Conservation (phyloP, 2,888 invertebrate species). For the Macaria notata region DNA sequence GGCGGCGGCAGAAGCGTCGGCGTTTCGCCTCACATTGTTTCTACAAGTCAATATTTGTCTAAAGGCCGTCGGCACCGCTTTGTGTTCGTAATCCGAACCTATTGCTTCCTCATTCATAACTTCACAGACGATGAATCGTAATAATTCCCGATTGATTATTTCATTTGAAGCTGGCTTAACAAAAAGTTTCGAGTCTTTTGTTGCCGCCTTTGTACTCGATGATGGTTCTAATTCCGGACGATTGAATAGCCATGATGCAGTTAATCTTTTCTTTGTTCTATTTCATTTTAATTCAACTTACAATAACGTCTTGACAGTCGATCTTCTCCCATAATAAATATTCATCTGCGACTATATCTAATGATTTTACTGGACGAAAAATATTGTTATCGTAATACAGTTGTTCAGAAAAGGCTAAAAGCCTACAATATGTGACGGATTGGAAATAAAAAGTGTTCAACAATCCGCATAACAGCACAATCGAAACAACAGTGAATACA, state of each 20-base stretch:
- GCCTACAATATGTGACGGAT: background rate
- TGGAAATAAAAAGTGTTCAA: background rate
- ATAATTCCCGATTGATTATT: slow-evolving; percentile 77
- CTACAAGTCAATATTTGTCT: slow-evolving; percentile 81
- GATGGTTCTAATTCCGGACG: slow-evolving; percentile 60
- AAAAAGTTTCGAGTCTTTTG: slow-evolving; percentile 66
- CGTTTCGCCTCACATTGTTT: slow-evolving; percentile 60
- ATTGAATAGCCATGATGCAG: slow-evolving; percentile 44
- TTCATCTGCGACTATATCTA: background rate
- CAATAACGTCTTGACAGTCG: slow-evolving; percentile 12
- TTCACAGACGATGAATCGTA: slow-evolving; percentile 75
- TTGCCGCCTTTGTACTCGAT: slow-evolving; percentile 56
- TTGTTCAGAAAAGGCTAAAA: background rate
- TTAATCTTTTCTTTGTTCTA: slow-evolving; percentile 59
- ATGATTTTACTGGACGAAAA: no score
- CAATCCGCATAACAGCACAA: background rate
- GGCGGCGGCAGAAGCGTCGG: slow-evolving; percentile 47
- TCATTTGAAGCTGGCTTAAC: slow-evolving; percentile 60
- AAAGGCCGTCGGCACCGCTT: slow-evolving; percentile 69
- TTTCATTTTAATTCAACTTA: slow-evolving; percentile 20
- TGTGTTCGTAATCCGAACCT: slow-evolving; percentile 68
- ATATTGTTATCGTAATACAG: no score
- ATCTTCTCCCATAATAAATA: background rate
- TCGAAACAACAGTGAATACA: slow-evolving; percentile 4
- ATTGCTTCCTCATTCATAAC: slow-evolving; percentile 66